Evolutionary conservation across 2,797 vertebrate species (phyloP).

Genomic region (Periophthalmus magnuspinnatus): DNA sequence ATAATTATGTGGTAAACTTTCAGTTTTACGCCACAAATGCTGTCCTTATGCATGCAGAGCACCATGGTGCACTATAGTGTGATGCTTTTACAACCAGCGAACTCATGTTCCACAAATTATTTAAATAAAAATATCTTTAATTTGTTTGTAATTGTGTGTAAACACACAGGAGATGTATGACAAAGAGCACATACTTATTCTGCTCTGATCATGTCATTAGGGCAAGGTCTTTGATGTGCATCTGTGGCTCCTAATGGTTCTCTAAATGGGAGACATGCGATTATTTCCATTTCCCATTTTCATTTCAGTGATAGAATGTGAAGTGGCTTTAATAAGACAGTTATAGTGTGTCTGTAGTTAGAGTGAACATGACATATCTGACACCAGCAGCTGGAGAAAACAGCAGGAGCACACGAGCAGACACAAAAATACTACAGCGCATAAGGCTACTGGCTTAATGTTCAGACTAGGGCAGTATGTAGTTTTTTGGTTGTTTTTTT

Average conservation of each 20-base stretch:
- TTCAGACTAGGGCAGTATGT: neutral
- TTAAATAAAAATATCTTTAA: too few relatives aligned
- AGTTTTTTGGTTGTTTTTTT: too few relatives aligned
- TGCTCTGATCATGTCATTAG: neutral
- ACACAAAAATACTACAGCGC: neutral
- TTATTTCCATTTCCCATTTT: slow-evolving; percentile 25
- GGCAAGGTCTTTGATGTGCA: slow-evolving; percentile 28
- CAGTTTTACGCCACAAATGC: too few relatives aligned
- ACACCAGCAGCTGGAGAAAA: neutral
- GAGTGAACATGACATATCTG: neutral
- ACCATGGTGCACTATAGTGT: too few relatives aligned
- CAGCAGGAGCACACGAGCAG: neutral
- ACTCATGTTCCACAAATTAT: too few relatives aligned
- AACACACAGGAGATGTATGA: too few relatives aligned
- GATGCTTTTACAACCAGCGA: too few relatives aligned
- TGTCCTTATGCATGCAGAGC: too few relatives aligned
- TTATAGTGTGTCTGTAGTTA: slow-evolving; percentile 4
- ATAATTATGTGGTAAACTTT: too few relatives aligned
- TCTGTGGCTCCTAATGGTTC: slow-evolving; percentile 18
- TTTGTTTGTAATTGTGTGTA: too few relatives aligned
- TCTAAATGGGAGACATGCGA: slow-evolving; percentile 37
- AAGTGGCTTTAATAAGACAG: slow-evolving; percentile 5
- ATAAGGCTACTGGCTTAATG: neutral
- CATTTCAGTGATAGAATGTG: slow-evolving; percentile 10
- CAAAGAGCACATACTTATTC: neutral